Percentiles rank a stretch among this genome's conserved stretches.
Evolutionary conservation across 2,797 vertebrate species (phyloP).

Genomic region (Peromyscus attwateri): DNA sequence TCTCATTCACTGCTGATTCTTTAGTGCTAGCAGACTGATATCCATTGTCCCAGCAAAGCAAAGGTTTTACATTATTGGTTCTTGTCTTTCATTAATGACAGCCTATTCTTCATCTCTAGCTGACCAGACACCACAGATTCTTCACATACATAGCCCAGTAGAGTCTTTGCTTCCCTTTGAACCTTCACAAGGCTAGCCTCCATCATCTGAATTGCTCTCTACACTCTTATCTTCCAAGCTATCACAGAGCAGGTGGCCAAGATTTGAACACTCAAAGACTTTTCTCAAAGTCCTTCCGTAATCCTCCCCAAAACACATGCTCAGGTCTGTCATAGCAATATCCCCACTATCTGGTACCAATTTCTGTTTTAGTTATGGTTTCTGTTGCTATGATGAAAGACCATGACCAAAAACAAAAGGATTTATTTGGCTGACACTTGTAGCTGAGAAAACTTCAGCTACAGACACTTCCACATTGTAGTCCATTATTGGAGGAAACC

Average conservation of each 20-base stretch:
- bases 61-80: background rate
- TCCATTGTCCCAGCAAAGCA: background rate
- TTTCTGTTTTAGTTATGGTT: background rate
- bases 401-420: background rate
- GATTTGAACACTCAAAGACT: background rate
- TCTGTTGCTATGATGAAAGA: background rate
- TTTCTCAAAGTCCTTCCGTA: background rate
- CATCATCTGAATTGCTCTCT: background rate
- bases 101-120: background rate
- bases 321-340: no score
- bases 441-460: no score
- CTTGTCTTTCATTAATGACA: background rate
- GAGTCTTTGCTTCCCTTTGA: no score
- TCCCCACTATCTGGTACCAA: no score
- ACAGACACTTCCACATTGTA: background rate
- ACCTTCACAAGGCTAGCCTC: no score
- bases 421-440: background rate
- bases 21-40: background rate
- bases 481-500: background rate
- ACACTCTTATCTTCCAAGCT: background rate
- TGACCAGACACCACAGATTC: no score
- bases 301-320: background rate
- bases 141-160: no score
- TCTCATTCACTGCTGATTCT: background rate
- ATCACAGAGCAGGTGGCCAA: background rate